These are phyloP conservation scores for Adoxophyes honmai DNA, from an alignment of 1,140 invertebrate genomes.

Conservation along the genomic window DNA sequence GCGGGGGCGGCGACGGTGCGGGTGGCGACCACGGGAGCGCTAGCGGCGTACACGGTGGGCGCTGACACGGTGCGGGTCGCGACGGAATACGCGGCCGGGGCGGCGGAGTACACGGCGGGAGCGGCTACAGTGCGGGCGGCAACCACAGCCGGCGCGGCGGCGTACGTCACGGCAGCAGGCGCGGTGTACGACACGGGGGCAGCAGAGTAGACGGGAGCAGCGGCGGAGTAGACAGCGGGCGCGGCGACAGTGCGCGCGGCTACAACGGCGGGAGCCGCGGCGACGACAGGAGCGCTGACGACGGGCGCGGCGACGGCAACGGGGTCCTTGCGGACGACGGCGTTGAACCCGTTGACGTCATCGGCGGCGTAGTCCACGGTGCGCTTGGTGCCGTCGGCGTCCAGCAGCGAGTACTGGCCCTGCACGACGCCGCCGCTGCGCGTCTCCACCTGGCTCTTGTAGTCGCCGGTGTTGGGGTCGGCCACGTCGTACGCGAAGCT, in stretches of 20 bases:
- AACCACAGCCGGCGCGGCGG: slow-evolving; percentile 17
- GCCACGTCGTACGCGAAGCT: slow-evolving; percentile 69
- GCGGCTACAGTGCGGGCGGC: slow-evolving; percentile 30
- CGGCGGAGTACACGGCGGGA: slow-evolving; percentile 19
- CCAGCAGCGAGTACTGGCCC: slow-evolving; percentile 72
- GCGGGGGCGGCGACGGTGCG: slow-evolving; percentile 18
- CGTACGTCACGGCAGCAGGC: slow-evolving; percentile 20
- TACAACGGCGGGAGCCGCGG: slow-evolving; percentile 22
- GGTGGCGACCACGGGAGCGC: slow-evolving; percentile 23
- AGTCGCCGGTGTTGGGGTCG: slow-evolving; percentile 75
- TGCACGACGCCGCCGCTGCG: slow-evolving; percentile 76
- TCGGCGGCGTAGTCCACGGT: slow-evolving; percentile 73
- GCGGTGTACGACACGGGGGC: slow-evolving; percentile 41
- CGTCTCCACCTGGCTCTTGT: slow-evolving; percentile 70
- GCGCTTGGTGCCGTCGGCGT: slow-evolving; percentile 70
- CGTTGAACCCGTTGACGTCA: slow-evolving; percentile 72
- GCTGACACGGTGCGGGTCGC: not conserved
- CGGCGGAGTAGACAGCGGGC: slow-evolving; percentile 17
- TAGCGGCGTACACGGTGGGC: slow-evolving; percentile 20
- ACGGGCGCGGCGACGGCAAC: slow-evolving; percentile 33
- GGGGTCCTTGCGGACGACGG: slow-evolving; percentile 65
- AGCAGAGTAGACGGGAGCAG: slow-evolving; percentile 18
- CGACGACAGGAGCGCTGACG: slow-evolving; percentile 18
- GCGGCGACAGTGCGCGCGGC: slow-evolving; percentile 6
- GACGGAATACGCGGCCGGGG: slow-evolving; percentile 11